Evolutionary conservation across 2,113 vertebrate genomes (phyloP).

Genomic region (Cephalopterus ornatus): DNA sequence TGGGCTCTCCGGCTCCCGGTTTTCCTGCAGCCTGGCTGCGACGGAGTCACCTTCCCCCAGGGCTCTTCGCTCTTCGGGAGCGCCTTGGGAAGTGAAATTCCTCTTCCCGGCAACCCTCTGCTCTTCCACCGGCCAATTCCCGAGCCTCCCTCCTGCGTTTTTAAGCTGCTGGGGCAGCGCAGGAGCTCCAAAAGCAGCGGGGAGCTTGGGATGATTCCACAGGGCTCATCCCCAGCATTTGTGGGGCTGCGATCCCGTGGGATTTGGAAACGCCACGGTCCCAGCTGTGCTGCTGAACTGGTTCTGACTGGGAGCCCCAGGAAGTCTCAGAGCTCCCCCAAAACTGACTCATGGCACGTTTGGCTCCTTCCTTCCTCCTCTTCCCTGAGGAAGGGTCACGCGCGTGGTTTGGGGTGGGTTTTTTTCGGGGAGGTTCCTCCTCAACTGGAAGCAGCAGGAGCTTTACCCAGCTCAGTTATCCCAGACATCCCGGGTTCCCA

Average conservation of each 20-base stretch:
- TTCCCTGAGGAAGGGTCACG: not conserved
- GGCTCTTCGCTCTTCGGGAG: not conserved
- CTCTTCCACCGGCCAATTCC: not conserved
- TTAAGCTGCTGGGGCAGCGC: not conserved
- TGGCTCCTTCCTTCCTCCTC: not conserved
- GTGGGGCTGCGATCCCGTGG: not conserved
- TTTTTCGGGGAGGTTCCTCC: not conserved
- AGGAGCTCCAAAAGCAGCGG: not conserved
- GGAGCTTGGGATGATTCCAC: not conserved
- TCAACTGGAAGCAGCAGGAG: not conserved
- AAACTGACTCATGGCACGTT: not conserved
- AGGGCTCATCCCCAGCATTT: not conserved
- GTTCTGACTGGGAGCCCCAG: not conserved
- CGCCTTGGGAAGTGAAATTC: not conserved
- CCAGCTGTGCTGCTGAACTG: not conserved
- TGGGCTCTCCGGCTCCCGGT: accelerated
- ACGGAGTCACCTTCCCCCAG: not conserved
- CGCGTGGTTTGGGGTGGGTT: not conserved
- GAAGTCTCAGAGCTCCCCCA: not conserved
- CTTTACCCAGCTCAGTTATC: not conserved
- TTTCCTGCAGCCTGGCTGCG: not conserved
- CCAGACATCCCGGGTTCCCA: not conserved
- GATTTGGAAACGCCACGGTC: not conserved
- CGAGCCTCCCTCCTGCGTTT: not conserved
- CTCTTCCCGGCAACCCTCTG: not conserved